Base-by-base conservation (phyloP, 92 coral and sea anemone genomes). In the Phenganax subtilis region DNA sequence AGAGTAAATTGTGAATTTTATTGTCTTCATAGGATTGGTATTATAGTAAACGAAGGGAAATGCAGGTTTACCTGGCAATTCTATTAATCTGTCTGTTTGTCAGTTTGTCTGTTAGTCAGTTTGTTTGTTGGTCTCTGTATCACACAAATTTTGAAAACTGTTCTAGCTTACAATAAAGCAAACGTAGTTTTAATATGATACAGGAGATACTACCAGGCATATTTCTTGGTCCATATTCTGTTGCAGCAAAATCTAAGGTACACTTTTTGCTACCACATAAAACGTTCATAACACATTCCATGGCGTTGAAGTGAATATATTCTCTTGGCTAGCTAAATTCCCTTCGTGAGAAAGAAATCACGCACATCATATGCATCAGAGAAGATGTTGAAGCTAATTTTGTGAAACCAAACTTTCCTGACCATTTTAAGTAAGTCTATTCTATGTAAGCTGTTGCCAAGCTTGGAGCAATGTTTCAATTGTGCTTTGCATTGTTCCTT, bases 241-340 rank as follows among this genome's bases (percentile, higher is more conserved):
- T 96, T 25, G 98, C 97, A 28, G 90, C 89, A 88, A 93, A 91
- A 74, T 89, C 96, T 77, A 90, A 93, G 96, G 98, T 93, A 87
- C 59, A 71, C 10, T 27, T 16, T 10, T 25, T 64, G 20, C 12
- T 31, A 56, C 27, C 12, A 31, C 58, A 16, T 29, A 15, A 37
- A 44, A n/a, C 28, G 31, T 62, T 31, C 66, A 17, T 55, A 58
- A 8, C 75, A 12, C 84, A 29, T 14, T 2, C 15, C 57, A 52
- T 52, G 28, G 56, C 52, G 2, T n/a, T 29, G 7, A 31, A 51
- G 12, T 47, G 47, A 31, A 20, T 58, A 27, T 12, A 56, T 78
- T 77, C 20, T 25, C 12, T 8, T 68, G 77, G 55, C 64, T 82
- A 96, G 97, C 82, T 96, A 75, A 89, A 89, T 64, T 82, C 70